Conservation (phyloP, 92 coral and sea anemone species). For the Porites evermanni region DNA sequence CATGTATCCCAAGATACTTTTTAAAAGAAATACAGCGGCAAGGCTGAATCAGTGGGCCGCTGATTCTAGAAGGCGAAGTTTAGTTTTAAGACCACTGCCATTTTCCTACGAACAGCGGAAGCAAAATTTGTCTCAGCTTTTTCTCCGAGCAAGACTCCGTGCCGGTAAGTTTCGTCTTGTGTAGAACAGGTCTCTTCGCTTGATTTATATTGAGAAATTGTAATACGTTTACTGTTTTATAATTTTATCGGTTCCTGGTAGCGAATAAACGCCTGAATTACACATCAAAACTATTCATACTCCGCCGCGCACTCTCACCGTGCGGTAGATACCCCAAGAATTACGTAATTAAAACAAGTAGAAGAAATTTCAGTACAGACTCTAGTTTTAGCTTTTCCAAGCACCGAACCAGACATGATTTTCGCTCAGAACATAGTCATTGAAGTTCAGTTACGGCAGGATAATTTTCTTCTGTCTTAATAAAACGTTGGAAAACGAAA, state of each 20-base stretch:
- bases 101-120: background rate
- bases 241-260: background rate
- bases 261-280: background rate
- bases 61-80: slow-evolving; percentile 25
- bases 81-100: slow-evolving; percentile 12
- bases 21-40: slow-evolving; percentile 17
- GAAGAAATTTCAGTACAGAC: too few relatives aligned
- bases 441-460: too few relatives aligned
- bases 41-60: background rate
- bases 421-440: too few relatives aligned
- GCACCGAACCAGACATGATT: too few relatives aligned
- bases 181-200: background rate
- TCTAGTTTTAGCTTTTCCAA: too few relatives aligned
- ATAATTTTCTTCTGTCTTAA: too few relatives aligned
- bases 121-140: background rate
- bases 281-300: background rate
- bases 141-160: background rate
- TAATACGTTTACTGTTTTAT: background rate
- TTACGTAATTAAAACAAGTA: too few relatives aligned
- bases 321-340: too few relatives aligned
- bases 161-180: background rate
- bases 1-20: slow-evolving; percentile 26
- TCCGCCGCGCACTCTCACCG: too few relatives aligned
- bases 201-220: background rate
- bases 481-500: too few relatives aligned